These are phyloP conservation scores for Gymnopithys bicolor DNA, from an alignment of 2,797 vertebrate species.

Conservation along the genomic window DNA sequence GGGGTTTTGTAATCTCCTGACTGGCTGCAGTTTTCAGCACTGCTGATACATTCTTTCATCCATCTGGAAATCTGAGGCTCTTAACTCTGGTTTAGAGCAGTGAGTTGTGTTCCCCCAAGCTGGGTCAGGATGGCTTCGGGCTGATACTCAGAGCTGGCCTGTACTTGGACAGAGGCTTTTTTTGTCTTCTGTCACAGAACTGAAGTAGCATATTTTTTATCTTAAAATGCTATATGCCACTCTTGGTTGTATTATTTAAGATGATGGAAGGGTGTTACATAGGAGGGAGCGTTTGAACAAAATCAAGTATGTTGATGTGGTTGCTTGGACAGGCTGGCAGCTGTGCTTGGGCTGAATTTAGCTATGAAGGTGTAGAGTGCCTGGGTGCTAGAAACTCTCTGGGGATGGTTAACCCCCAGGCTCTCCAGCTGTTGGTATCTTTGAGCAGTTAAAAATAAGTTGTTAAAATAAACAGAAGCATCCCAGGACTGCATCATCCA, in stretches of 20 bases:
- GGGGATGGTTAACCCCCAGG: background rate
- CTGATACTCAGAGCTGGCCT: background rate
- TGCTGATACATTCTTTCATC: background rate
- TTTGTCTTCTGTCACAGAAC: background rate
- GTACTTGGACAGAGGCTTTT: background rate
- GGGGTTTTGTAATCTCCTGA: background rate
- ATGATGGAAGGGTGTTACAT: constrained; percentile 63
- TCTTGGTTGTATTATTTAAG: constrained; percentile 5
- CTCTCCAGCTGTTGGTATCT: background rate
- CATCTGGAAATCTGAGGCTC: background rate
- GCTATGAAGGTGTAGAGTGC: background rate
- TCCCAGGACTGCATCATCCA: background rate
- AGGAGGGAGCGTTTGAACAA: constrained; percentile 6
- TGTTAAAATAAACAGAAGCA: background rate
- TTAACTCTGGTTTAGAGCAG: background rate
- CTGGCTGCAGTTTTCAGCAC: background rate
- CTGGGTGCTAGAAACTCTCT: background rate
- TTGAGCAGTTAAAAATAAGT: background rate
- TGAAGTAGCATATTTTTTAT: constrained; percentile 7
- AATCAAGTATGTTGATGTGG: background rate
- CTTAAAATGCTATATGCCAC: background rate
- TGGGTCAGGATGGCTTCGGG: background rate
- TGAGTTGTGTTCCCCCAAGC: background rate
- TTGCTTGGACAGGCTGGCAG: constrained; percentile 30
- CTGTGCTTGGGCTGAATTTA: constrained; percentile 31